Percentiles rank a stretch among this genome's conserved stretches.
These are phyloP conservation scores for Fabriciana adippe DNA, from an alignment of 2,888 invertebrate species.

Conservation along the genomic window DNA sequence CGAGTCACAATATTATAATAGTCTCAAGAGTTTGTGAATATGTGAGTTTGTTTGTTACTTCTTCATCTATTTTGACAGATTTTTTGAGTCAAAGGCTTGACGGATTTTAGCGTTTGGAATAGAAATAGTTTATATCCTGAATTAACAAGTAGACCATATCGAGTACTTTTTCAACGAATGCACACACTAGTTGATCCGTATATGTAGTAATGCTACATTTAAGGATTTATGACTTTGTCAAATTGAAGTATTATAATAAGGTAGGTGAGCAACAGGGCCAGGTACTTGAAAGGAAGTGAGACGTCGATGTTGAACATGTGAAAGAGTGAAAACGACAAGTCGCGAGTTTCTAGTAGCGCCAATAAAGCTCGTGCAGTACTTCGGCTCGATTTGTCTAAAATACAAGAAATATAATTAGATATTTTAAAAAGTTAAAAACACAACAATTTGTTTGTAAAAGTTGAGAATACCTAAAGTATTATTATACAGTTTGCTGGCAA, in stretches of 20 bases:
- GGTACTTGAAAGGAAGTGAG: conserved; percentile 66
- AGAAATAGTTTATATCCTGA: too few relatives aligned
- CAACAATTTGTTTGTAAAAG: background rate
- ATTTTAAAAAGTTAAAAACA: background rate
- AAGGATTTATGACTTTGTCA: conserved; percentile 52
- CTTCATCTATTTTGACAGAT: too few relatives aligned
- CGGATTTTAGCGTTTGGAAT: too few relatives aligned
- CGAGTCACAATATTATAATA: too few relatives aligned
- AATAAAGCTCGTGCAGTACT: conserved; percentile 62
- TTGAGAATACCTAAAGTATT: conserved; percentile 50
- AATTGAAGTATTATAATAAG: conserved; percentile 67
- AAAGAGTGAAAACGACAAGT: conserved; percentile 65
- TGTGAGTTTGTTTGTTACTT: too few relatives aligned
- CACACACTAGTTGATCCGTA: too few relatives aligned
- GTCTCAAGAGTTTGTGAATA: too few relatives aligned
- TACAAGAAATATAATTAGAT: background rate
- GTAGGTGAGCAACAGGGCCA: conserved; percentile 63
- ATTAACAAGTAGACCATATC: too few relatives aligned
- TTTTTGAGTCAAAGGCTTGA: too few relatives aligned
- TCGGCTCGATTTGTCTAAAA: conserved; percentile 64
- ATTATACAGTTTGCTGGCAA: conserved; percentile 62
- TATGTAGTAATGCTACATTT: background rate
- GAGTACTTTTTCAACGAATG: too few relatives aligned
- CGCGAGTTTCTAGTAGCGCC: conserved; percentile 61
- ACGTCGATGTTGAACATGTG: conserved; percentile 67